These are phyloP conservation scores for Enteromius fasciolatus DNA, from an alignment of 2,797 vertebrate species.

Conservation along the genomic window DNA sequence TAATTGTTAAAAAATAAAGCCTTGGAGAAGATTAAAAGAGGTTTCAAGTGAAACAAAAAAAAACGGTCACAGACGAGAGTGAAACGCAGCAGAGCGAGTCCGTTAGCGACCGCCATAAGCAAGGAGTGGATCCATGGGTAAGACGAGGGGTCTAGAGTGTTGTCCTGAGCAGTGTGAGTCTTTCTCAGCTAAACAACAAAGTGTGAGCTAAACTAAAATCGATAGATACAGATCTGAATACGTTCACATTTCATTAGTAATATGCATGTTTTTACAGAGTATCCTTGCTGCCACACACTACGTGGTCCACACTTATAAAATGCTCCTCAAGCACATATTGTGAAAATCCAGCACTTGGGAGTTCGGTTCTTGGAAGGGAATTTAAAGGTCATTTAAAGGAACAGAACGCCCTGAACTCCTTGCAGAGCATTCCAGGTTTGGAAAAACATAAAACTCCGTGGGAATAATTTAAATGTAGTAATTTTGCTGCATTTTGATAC, in stretches of 20 bases:
- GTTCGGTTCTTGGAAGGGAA: not conserved
- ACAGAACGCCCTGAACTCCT: not conserved
- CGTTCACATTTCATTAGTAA: conserved; percentile 49
- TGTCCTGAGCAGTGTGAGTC: conserved; percentile 57
- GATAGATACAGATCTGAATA: conserved; percentile 52
- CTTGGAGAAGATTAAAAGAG: not conserved
- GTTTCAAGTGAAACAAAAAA: not conserved
- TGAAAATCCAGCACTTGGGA: not conserved
- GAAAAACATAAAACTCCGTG: not conserved
- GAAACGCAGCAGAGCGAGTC: conserved; percentile 13
- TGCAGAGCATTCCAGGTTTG: not conserved
- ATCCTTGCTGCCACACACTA: conserved; percentile 35
- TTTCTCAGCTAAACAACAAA: conserved; percentile 46
- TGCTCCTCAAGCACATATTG: conserved; percentile 3
- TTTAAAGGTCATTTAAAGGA: not conserved
- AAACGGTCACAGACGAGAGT: not conserved
- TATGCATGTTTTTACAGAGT: conserved; percentile 51
- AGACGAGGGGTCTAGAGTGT: conserved; percentile 52
- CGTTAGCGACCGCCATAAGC: not conserved
- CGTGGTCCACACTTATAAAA: conserved; percentile 12
- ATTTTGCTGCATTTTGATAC: not conserved
- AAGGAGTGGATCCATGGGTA: conserved; percentile 42
- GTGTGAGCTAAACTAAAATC: conserved; percentile 44
- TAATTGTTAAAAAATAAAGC: not conserved
- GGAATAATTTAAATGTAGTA: conserved; percentile 1